Evolutionary conservation across 2,113 vertebrate genomes (phyloP), one percentile per base, ranked within the genome.

Genomic region (Nothocercus julius): DNA sequence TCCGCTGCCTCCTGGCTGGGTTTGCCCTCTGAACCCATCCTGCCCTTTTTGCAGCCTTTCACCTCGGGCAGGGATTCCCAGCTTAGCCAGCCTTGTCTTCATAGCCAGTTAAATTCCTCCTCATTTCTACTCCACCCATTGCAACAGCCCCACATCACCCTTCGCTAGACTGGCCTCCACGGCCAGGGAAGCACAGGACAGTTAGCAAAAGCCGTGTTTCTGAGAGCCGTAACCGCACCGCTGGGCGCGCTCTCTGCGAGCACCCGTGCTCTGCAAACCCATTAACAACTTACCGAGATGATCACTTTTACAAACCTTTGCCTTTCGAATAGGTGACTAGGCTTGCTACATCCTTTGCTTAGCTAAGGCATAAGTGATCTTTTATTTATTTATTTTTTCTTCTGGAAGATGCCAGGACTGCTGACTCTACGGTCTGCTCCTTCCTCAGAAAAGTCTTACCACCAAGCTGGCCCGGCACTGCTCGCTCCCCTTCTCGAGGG

Each of bases 111-210:
- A 45, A 61, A 59, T 19, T 40, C 67, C 32, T 79, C 17, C 59
- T 25, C 1, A 3, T 44, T 24, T 11, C 1, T 2, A 21, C 72
- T 11, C 2, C 25, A 0, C 13, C 34, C 5, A 14, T 25, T 44
- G 8, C 66, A 19, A 44, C 10, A 2, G 30, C 36, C 25, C 47
- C 5, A 7, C 2, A 28, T 7, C 3, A 1, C 0, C 70, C 1
- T 8, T 5, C 18, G 51, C 13, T 0, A 13, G 7, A 2, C 2
- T 7, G 16, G 16, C 13, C 40, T 42, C 40, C 40, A 42, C 16
- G 44, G 44, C 44, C 44, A 45, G 44, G 44, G 14, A 45, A 15
- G 44, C 44, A 17, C 44, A 17, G 44, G 44, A 13, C 40, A 11
- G 40, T 10, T 42, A 42, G 40, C 40, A 42, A 13, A 42, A 42